These are phyloP conservation scores for Acanthacorydalis orientalis DNA, from an alignment of 2,888 invertebrate species.

Conservation along the genomic window DNA sequence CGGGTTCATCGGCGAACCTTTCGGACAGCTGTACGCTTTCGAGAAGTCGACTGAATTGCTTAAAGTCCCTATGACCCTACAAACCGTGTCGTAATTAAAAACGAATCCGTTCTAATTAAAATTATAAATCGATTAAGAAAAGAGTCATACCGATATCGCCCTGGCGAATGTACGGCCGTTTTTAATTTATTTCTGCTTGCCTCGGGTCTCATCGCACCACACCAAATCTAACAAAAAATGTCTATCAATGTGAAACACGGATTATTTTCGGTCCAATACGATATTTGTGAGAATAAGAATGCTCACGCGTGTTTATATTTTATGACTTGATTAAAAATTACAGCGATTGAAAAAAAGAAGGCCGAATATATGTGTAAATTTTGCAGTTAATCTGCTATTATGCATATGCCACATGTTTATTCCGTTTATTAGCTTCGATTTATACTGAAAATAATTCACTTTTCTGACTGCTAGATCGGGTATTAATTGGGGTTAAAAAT, in stretches of 20 bases:
- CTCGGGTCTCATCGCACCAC: conserved; percentile 66
- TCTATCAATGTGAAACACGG: no score
- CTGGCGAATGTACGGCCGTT: conserved; percentile 72
- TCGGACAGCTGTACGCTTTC: conserved; percentile 49
- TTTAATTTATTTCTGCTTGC: conserved; percentile 63
- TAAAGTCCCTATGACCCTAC: conserved; percentile 52
- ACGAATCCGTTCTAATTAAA: neutral
- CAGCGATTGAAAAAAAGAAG: no score
- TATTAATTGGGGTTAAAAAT: neutral
- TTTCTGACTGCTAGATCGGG: neutral
- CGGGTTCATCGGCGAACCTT: conserved; percentile 67
- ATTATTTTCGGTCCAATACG: no score
- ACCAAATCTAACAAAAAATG: conserved; percentile 56
- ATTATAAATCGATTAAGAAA: neutral
- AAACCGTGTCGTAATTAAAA: neutral
- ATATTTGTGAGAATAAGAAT: no score
- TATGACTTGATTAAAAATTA: no score
- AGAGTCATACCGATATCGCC: conserved; percentile 40
- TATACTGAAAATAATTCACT: no score
- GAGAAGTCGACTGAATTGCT: conserved; percentile 66
- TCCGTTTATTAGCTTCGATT: no score
- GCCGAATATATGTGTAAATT: no score
- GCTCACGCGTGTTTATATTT: no score
- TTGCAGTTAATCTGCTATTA: no score
- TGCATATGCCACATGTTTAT: no score